A percentile compares a stretch with the other conserved stretches of the same genome.
phyloP scores from a whole-genome alignment of 2,888 invertebrate species.

The Drosophila bunnanda region DNA sequence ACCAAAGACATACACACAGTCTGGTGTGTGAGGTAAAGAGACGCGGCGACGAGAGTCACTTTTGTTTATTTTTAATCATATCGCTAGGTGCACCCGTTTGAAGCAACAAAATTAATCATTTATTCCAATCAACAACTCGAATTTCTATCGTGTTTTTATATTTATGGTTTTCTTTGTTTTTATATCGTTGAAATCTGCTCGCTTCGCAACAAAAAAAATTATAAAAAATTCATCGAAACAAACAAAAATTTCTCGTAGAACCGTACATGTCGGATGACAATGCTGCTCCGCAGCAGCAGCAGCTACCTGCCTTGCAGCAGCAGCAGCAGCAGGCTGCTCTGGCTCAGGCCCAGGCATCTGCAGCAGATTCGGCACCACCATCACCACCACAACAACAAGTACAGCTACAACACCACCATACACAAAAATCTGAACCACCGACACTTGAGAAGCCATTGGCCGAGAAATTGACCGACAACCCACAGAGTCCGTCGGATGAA shows the following conservation, averaged over 20 bases:
- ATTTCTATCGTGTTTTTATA: slow-evolving; percentile 17
- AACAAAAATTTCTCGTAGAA: slow-evolving; percentile 67
- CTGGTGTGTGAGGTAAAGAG: slow-evolving; percentile 66
- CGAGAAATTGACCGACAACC: slow-evolving; percentile 70
- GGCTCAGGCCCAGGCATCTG: slow-evolving; percentile 43
- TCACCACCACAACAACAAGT: slow-evolving; percentile 55
- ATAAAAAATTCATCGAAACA: slow-evolving; percentile 50
- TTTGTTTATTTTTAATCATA: slow-evolving; percentile 51
- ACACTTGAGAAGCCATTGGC: slow-evolving; percentile 78
- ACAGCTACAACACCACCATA: slow-evolving; percentile 62
- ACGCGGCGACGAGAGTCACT: slow-evolving; percentile 21
- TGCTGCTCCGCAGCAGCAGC: slow-evolving; percentile 52
- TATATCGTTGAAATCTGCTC: slow-evolving; percentile 16
- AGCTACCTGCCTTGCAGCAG: slow-evolving; percentile 61
- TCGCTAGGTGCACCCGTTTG: slow-evolving; percentile 69
- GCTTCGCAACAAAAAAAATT: slow-evolving; percentile 9
- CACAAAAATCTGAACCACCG: slow-evolving; percentile 72
- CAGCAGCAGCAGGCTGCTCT: slow-evolving; percentile 41
- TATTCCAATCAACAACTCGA: slow-evolving; percentile 17
- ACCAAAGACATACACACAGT: slow-evolving; percentile 26
- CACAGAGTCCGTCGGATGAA: slow-evolving; percentile 67
- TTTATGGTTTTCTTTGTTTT: slow-evolving; percentile 2
- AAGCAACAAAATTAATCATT: slow-evolving; percentile 34
- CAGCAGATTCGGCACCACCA: slow-evolving; percentile 45
- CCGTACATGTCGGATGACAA: slow-evolving; percentile 72